Evolutionary conservation across 2,888 invertebrate genomes (phyloP), one percentile per base, ranked within the genome.

Genomic region (Napeogenes inachia): DNA sequence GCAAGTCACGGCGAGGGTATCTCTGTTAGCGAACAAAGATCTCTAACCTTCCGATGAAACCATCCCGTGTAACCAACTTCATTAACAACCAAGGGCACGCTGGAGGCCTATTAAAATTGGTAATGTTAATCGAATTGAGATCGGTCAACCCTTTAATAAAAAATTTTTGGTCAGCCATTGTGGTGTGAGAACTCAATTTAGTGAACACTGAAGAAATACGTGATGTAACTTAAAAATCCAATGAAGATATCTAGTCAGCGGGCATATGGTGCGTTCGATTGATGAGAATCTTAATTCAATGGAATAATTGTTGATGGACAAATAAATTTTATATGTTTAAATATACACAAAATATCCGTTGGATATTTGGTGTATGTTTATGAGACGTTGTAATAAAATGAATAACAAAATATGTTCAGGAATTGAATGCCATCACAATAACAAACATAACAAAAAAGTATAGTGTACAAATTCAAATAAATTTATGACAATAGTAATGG

Each of bases 181-280:
- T 89, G 80, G 85, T 86, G 87, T 88, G 89, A 89, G 89, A 89
- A 89, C 89, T 90, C 86, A 89, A 90, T 90, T 88, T 87, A 81
- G 80, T 79, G 76, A 78, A 79, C 81, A 81, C 77, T 82, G 76
- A 76, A 73, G 73, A 72, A 73, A 76, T 72, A 85, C 81, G 81
- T 78, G 81, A 82, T 82, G 80, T 79, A 75, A 73, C 72, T 81
- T 80, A 76, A 77, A 79, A 79, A 74, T 73, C 79, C 81, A 82
- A 89, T 89, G 80, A 81, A 89, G 87, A 87, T 82, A 83, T 89
- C 81, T 62, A 59, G 46, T 42, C 45, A 21, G 38, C 12, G 47
- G 42, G 54, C 54, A 61, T 64, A 33, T 53, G 21, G 50, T 30
- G 30, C 50, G 50, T 50, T 30, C 6, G 30, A 21, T 30, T 10